Evolutionary conservation across 2,113 vertebrate species (phyloP).

Genomic region (Sterrhoptilus dennistouni): DNA sequence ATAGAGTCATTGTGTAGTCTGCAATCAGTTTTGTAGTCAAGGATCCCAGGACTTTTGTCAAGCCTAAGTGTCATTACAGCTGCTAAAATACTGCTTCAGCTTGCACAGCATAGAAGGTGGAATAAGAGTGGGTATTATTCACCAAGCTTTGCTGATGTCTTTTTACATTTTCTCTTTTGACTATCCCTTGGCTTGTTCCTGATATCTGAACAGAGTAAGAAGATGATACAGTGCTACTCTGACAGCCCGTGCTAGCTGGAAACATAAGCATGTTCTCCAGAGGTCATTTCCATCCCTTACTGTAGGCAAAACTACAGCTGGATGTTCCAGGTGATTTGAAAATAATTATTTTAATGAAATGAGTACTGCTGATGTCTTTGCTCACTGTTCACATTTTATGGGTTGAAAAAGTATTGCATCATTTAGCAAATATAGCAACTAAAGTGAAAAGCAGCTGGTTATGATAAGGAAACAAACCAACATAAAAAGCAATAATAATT

Average conservation of each 20-base stretch:
- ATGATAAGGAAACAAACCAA: constrained; percentile 11
- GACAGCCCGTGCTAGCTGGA: background rate
- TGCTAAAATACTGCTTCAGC: background rate
- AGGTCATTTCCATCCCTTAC: background rate
- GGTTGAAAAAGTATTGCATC: background rate
- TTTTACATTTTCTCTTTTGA: background rate
- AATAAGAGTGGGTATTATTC: background rate
- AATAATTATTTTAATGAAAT: background rate
- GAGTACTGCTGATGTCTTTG: background rate
- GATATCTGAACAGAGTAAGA: background rate
- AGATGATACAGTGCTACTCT: background rate
- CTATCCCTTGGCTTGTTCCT: background rate
- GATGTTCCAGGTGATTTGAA: background rate
- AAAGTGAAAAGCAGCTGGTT: background rate
- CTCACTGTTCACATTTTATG: background rate
- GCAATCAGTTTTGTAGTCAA: background rate
- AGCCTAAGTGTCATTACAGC: background rate
- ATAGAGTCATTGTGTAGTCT: background rate
- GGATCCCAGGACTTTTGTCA: background rate
- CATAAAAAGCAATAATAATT: background rate
- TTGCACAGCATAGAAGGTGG: background rate
- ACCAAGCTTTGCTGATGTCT: background rate
- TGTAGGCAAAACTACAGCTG: background rate
- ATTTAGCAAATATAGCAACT: background rate
- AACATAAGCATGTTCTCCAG: background rate